Conservation (phyloP, 2,113 vertebrate genomes). For the Pogonocichla stellata region DNA sequence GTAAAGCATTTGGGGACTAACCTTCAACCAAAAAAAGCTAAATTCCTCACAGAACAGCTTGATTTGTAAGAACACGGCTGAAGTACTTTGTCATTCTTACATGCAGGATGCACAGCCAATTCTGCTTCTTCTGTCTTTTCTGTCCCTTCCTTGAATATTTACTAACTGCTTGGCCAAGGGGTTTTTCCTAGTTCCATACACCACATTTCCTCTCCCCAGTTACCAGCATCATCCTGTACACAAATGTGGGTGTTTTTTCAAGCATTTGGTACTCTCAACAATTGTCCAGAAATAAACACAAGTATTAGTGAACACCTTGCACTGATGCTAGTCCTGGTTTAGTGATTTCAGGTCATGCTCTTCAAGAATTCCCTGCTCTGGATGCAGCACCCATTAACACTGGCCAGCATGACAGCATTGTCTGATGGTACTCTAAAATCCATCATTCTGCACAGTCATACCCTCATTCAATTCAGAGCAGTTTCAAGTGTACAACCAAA, state of each 20-base stretch:
- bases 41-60: not conserved
- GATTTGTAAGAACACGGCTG: not conserved
- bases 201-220: not conserved
- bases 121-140: not conserved
- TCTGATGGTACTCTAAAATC: not conserved
- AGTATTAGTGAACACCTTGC: not conserved
- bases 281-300: not conserved
- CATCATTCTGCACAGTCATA: fast-evolving
- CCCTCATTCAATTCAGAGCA: not conserved
- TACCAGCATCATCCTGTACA: not conserved
- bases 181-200: not conserved
- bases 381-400: not conserved
- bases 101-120: not conserved
- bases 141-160: not conserved
- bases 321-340: not conserved
- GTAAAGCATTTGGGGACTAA: constrained; percentile 19
- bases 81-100: not conserved
- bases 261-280: not conserved
- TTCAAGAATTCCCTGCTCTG: not conserved
- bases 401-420: not conserved
- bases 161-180: not conserved
- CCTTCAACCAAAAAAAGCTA: constrained; percentile 6
- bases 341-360: not conserved
- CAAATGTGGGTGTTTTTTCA: not conserved
- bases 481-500: not conserved